These are phyloP conservation scores for Lepidocolaptes lacrymiger DNA, from an alignment of 2,797 vertebrate species.

Conservation along the genomic window DNA sequence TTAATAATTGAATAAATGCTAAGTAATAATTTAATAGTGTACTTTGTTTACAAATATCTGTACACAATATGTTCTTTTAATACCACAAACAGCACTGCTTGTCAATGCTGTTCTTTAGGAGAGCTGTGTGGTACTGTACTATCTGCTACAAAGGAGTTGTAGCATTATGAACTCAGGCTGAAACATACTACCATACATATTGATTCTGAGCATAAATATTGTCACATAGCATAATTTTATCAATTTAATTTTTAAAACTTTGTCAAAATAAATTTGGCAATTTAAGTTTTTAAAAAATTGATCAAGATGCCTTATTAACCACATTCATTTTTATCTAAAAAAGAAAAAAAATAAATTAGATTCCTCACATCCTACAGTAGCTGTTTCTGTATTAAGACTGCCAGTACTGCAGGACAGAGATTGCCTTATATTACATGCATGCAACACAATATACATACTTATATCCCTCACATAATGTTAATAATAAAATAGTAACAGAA, in stretches of 20 bases:
- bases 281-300: conserved; percentile 20
- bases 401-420: neutral
- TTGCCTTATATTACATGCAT: neutral
- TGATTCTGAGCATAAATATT: conserved; percentile 52
- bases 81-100: neutral
- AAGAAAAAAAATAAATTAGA: neutral
- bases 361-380: neutral
- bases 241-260: conserved; percentile 43
- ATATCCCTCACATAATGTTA: neutral
- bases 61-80: neutral
- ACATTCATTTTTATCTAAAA: conserved; percentile 12
- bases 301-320: conserved; percentile 41
- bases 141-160: neutral
- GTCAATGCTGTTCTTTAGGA: neutral
- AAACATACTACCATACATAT: neutral
- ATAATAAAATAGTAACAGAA: neutral
- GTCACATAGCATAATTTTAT: neutral
- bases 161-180: conserved; percentile 2
- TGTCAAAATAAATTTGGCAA: conserved; percentile 52
- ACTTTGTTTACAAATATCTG: conserved; percentile 32
- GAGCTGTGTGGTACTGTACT: neutral
- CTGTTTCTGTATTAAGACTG: neutral
- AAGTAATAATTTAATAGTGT: conserved; percentile 23
- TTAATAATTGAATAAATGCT: conserved; percentile 45
- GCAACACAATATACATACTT: neutral